Evolutionary conservation across 2,797 vertebrate species (phyloP).

Genomic region (Spinus pinus): DNA sequence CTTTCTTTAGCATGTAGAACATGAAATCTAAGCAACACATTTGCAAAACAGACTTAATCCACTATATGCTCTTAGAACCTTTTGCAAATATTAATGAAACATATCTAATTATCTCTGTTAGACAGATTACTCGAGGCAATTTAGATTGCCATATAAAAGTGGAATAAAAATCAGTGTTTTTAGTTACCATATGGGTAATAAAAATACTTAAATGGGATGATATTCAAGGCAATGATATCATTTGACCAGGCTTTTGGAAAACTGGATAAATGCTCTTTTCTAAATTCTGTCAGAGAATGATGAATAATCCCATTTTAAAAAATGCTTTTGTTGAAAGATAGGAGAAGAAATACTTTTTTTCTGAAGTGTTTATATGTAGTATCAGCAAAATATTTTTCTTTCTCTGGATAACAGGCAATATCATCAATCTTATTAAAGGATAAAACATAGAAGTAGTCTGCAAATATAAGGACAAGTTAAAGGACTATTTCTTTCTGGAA

Average conservation of each 20-base stretch:
- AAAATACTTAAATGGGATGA: slow-evolving; percentile 23
- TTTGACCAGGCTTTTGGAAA: slow-evolving; percentile 29
- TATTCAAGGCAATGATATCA: background rate
- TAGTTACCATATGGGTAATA: slow-evolving; percentile 1
- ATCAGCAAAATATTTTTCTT: slow-evolving; percentile 41
- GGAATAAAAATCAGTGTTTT: slow-evolving; percentile 13
- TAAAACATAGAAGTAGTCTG: slow-evolving; percentile 1
- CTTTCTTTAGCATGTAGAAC: background rate
- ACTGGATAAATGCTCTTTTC: slow-evolving; percentile 40
- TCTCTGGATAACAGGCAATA: background rate
- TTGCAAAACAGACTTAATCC: background rate
- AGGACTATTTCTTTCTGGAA: background rate
- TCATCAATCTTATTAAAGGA: slow-evolving; percentile 24
- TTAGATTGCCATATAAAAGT: slow-evolving; percentile 14
- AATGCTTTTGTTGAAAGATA: slow-evolving; percentile 23
- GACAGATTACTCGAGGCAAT: slow-evolving; percentile 17
- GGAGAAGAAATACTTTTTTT: slow-evolving; percentile 14
- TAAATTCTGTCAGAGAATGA: slow-evolving; percentile 45
- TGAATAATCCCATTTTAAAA: slow-evolving; percentile 45
- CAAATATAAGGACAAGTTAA: slow-evolving; percentile 10
- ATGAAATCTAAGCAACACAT: background rate
- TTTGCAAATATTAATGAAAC: slow-evolving; percentile 27
- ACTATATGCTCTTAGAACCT: background rate
- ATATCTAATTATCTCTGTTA: slow-evolving; percentile 24
- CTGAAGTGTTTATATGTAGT: background rate